Base-by-base conservation (phyloP, 2,797 vertebrate genomes). In the Valencia hispanica region DNA sequence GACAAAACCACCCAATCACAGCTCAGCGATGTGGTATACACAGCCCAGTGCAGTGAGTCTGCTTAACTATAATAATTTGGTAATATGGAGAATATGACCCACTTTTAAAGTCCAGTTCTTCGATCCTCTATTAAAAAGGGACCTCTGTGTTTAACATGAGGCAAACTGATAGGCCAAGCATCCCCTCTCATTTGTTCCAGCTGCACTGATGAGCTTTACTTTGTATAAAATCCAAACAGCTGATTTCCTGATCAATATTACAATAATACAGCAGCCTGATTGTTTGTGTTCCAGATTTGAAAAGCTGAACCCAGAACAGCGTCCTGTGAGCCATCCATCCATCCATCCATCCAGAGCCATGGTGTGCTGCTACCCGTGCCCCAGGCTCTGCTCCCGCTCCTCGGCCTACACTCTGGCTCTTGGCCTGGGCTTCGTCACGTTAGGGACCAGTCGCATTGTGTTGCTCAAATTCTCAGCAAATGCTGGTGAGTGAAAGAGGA, bases 391-490 rank as follows among this genome's bases (percentile, higher is more conserved):
- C 84, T 94, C 96, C 55, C 95, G 93, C 81, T 94, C 97, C 10
- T 90, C 92, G 0, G 85, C 88, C 79, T 97, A 96, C 89, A 97
- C 97, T 1, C 92, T 97, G 75, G 92, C 95, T 3, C 94, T 99
- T 5, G 98, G 96, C 39, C 89, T 96, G 39, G 84, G 95, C 30
- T 99, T 97, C 47, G 93, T 99, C 30, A 78, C 85, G 0, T 72
- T 99, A 86, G 98, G 97, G 43, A 99, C 98, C 71, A 96, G 97
- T 92, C 97, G 98, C 72, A 97, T 99, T 74, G 90, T 99, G 68
- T 91, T 99, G 83, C 96, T 99, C 87, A 99, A 98, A 85, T 97
- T 97, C 69, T 98, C 98, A 34, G 96, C 96, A 57, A 99, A 98
- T 79, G 95, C 97, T 83, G 96, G 98, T 99, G 80, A 91, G 30